These are phyloP conservation scores for Apteryx mantelli DNA, from an alignment of 2,113 vertebrate genomes.

Conservation along the genomic window DNA sequence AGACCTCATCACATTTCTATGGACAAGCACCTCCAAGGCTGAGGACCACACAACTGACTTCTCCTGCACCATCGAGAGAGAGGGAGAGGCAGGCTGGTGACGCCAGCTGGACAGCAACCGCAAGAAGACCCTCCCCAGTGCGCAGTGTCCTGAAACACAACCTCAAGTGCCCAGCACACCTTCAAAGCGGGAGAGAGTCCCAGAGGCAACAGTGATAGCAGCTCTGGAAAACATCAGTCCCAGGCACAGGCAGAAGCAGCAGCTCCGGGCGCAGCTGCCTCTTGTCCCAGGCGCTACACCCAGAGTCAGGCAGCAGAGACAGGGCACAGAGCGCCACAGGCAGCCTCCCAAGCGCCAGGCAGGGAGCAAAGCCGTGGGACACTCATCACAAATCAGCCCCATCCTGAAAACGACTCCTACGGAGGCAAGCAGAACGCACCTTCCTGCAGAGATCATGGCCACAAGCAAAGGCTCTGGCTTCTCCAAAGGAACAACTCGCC, in stretches of 20 bases:
- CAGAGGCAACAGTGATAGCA: background rate
- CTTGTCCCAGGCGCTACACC: background rate
- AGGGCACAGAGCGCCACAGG: background rate
- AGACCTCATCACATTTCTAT: no score
- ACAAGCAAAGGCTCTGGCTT: background rate
- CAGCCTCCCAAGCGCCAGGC: background rate
- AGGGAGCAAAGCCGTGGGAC: background rate
- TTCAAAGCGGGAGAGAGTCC: no score
- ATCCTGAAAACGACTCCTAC: background rate
- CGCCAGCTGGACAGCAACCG: no score
- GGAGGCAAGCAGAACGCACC: background rate
- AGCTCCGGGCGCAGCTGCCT: background rate
- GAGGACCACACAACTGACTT: no score
- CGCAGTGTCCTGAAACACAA: no score
- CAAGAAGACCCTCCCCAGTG: no score
- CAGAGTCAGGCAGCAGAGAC: background rate
- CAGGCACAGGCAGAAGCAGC: background rate
- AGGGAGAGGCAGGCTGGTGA: no score
- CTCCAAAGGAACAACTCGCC: background rate
- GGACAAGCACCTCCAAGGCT: no score
- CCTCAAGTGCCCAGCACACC: no score
- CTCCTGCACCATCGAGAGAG: no score
- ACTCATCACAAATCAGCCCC: background rate
- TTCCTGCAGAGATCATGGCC: background rate
- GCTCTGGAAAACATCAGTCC: background rate